phyloP scores from a whole-genome alignment of 2,888 invertebrate genomes.

The Drosophila recens region DNA sequence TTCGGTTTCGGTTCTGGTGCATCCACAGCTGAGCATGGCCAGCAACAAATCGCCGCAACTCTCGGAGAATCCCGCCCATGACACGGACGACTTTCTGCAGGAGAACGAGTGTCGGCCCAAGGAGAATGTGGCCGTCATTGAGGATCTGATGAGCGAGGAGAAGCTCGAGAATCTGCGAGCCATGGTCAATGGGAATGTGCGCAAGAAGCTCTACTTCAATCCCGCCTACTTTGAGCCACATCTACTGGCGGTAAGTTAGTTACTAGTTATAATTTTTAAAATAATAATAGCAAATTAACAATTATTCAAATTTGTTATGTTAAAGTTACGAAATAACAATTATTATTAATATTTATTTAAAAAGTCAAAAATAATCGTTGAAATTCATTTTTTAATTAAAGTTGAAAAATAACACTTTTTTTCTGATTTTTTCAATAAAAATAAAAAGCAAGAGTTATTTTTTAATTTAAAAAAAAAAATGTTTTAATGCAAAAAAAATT shows the following conservation, averaged over 20 bases:
- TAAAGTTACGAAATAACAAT: too few species aligned
- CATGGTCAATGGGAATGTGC: slow-evolving; percentile 89
- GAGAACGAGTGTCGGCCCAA: slow-evolving; percentile 90
- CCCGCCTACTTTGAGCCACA: slow-evolving; percentile 97
- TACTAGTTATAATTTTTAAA: too few species aligned
- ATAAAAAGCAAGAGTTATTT: too few species aligned
- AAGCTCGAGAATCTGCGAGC: slow-evolving; percentile 88
- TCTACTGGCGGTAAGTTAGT: slow-evolving; percentile 91
- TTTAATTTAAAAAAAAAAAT: too few species aligned
- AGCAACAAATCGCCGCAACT: slow-evolving; percentile 65
- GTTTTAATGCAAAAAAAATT: too few species aligned
- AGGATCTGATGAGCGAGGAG: slow-evolving; percentile 89
- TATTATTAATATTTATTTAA: too few species aligned
- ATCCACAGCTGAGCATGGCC: slow-evolving; percentile 86
- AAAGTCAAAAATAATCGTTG: too few species aligned
- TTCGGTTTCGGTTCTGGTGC: slow-evolving; percentile 91
- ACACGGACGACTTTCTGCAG: slow-evolving; percentile 82
- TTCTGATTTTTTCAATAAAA: too few species aligned
- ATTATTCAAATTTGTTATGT: too few species aligned
- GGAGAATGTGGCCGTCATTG: slow-evolving; percentile 94
- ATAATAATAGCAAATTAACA: too few species aligned
- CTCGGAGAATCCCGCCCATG: slow-evolving; percentile 61
- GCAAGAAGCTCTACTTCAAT: slow-evolving; percentile 94
- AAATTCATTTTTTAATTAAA: too few species aligned
- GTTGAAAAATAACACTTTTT: too few species aligned